A percentile compares a stretch with the other conserved stretches of the same genome.
phyloP scores from a whole-genome alignment of 1,140 invertebrate genomes.

The Lepeophtheirus salmonis region DNA sequence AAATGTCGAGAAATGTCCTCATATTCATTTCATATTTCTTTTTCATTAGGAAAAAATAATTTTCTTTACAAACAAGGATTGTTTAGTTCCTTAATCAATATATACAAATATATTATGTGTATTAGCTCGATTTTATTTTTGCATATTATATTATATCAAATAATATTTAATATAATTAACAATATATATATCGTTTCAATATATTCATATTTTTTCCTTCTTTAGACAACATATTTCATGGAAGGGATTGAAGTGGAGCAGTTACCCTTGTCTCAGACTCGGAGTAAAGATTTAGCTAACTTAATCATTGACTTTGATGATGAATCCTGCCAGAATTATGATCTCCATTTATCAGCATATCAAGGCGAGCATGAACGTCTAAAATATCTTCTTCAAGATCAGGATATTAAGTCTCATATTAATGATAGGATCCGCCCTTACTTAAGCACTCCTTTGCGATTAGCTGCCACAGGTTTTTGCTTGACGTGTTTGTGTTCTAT shows the following conservation, averaged over 20 bases:
- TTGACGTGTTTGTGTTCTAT: too few relatives aligned
- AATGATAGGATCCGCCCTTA: constrained; percentile 5
- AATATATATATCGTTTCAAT: neutral
- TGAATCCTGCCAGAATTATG: constrained; percentile 6
- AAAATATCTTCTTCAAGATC: neutral
- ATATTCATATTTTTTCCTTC: too few relatives aligned
- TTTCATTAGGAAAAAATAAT: neutral
- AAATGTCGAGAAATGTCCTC: neutral
- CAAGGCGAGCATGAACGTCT: neutral
- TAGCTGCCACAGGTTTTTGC: constrained; percentile 18
- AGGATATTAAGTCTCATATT: neutral
- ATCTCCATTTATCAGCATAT: constrained; percentile 5
- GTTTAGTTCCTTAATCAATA: too few relatives aligned
- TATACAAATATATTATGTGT: too few relatives aligned
- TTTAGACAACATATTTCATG: neutral
- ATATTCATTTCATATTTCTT: neutral
- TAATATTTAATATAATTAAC: neutral
- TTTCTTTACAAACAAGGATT: too few relatives aligned
- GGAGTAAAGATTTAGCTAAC: constrained; percentile 10
- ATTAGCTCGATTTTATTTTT: too few relatives aligned
- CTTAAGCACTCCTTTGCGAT: constrained; percentile 8
- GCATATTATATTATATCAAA: too few relatives aligned
- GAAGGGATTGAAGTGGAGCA: too few relatives aligned
- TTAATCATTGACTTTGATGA: constrained; percentile 13
- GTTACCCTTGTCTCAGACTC: too few relatives aligned